Conservation (phyloP, 1,140 invertebrate species). For the Heterodera schachtii region DNA sequence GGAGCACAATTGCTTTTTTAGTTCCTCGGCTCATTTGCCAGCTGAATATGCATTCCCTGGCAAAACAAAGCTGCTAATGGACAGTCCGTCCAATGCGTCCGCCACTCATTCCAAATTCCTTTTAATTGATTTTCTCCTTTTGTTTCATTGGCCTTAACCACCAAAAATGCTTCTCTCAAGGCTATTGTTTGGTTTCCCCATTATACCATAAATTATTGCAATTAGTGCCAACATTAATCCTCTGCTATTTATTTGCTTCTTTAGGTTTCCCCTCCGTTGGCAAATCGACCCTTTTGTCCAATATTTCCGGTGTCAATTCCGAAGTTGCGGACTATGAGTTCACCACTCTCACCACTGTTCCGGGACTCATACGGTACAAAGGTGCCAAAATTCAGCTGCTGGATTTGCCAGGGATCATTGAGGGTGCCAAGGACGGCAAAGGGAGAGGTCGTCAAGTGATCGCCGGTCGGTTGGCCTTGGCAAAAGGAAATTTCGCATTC, state of each 20-base stretch:
- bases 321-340: conserved; percentile 92
- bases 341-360: conserved; percentile 97
- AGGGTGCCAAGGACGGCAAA: conserved; percentile 99
- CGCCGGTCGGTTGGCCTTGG: conserved; percentile 71
- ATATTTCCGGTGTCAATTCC: conserved; percentile 96
- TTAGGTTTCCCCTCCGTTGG: conserved; percentile 96
- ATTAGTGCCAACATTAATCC: conserved; percentile 2
- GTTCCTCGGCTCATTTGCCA: too few relatives aligned
- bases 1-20: too few relatives aligned
- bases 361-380: conserved; percentile 99
- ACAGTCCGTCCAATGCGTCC: too few relatives aligned
- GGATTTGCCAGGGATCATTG: conserved; percentile 99
- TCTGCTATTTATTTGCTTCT: background rate
- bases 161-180: background rate
- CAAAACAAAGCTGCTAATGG: background rate
- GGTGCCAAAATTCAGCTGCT: conserved; percentile 98
- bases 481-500: conserved; percentile 5
- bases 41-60: background rate
- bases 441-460: conserved; percentile 98
- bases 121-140: background rate
- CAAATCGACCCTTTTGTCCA: conserved; percentile 94
- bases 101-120: too few relatives aligned
- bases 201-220: background rate
- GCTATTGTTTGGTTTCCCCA: background rate
- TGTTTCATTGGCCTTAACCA: background rate